Base-by-base conservation (phyloP, 2,113 vertebrate genomes). In the Saguinus midas region DNA sequence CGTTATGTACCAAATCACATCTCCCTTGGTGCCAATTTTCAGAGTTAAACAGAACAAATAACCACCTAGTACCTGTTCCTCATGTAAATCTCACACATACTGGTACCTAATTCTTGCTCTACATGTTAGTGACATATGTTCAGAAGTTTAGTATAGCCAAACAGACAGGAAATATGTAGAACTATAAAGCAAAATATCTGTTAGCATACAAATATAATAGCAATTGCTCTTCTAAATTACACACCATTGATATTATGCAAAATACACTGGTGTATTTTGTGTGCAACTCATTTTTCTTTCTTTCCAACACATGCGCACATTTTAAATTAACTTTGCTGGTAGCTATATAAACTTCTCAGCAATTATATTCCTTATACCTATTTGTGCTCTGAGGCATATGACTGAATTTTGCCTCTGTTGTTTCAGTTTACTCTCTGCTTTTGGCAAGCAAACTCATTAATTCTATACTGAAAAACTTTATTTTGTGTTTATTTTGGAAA, bases 361-460 rank as follows among this genome's bases (percentile, higher is more conserved):
- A 93, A 29, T 27, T 29, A 27, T 58, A 89, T n/a, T 9, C 35
- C 16, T 32, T 87, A 61, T 12, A 35, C 13, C 7, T 40, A 3
- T 84, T 94, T 32, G 16, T 76, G 25, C 8, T 87, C 25, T 18
- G 10, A 94, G 20, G 9, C 21, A 6, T 37, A 27, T 37, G 64
- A 76, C 9, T 50, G 29, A 93, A 58, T 83, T 7, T 75, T 87
- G 45, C 17, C 27, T 68, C 35, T 80, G 32, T 86, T 86, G 35
- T 84, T 96, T 96, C 57, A 35, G 4, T 93, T 85, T 89, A 40
- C 91, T 76, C 35, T 83, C n/a, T 89, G 55, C 68, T 52, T 90
- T 81, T 94, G 52, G 73, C 35, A 87, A 96, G 50, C 6, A 76
- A 91, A 61, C 52, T 87, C 32, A 50, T 89, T 43, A 87, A 0